Conservation (phyloP, 2,888 invertebrate species). For the Hirudinaria manillensis region DNA sequence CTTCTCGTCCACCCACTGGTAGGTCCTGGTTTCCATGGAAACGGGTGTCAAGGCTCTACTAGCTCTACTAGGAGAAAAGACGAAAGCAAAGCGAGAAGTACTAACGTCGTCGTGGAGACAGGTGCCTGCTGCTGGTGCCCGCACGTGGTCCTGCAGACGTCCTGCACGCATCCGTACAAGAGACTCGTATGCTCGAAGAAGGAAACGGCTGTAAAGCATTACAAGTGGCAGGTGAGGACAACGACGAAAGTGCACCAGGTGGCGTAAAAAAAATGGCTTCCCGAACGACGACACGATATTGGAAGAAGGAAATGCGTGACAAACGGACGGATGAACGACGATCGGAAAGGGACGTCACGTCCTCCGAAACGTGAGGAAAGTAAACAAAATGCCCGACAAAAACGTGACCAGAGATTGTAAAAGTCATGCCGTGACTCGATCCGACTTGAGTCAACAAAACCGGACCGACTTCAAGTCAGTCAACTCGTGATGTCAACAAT, state of each 20-base stretch:
- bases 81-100: constrained; percentile 12
- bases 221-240: background rate
- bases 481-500: too few species aligned
- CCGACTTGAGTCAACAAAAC: too few species aligned
- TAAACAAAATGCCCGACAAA: too few species aligned
- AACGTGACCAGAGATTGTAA: too few species aligned
- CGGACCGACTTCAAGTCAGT: too few species aligned
- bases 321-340: background rate
- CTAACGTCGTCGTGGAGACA: constrained; percentile 60
- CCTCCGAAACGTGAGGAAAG: too few species aligned
- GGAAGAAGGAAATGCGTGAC: background rate
- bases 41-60: background rate
- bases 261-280: background rate
- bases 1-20: constrained; percentile 97
- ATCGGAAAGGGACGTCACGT: background rate
- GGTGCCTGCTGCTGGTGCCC: constrained; percentile 77
- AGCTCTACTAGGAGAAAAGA: background rate
- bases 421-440: too few species aligned
- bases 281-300: background rate
- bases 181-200: constrained; percentile 98
- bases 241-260: background rate
- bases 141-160: constrained; percentile 94
- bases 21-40: constrained; percentile 64
- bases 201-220: constrained; percentile 63
- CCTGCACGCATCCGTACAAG: constrained; percentile 94